Evolutionary conservation across 1,140 invertebrate species (phyloP).

Genomic region (Drosophila auraria): DNA sequence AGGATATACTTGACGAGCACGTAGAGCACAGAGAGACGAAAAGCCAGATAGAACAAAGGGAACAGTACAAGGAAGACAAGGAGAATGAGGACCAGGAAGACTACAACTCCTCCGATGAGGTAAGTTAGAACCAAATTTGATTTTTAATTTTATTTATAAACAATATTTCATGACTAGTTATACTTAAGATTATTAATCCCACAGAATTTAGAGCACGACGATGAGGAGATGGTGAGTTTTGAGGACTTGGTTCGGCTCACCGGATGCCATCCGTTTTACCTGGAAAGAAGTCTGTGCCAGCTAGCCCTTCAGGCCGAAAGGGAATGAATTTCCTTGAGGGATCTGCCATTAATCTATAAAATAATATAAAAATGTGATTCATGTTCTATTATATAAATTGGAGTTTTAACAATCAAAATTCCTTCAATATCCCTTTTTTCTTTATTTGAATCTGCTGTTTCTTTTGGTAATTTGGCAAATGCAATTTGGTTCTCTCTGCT

Average conservation of each 20-base stretch:
- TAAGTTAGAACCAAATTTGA: no score
- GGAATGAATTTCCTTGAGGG: no score
- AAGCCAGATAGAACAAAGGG: not conserved
- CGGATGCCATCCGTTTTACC: not conserved
- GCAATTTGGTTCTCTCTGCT: constrained; percentile 19
- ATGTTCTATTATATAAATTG: no score
- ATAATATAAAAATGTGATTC: no score
- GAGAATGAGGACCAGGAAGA: not conserved
- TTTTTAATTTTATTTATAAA: not conserved
- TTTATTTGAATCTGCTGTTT: not conserved
- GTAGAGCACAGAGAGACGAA: not conserved
- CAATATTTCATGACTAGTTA: no score
- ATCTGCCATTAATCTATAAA: no score
- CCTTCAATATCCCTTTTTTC: not conserved
- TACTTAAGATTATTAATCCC: not conserved
- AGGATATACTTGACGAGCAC: not conserved
- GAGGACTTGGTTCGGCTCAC: not conserved
- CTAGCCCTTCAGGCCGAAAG: not conserved
- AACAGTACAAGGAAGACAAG: not conserved
- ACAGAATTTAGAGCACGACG: not conserved
- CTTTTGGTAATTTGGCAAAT: constrained; percentile 26
- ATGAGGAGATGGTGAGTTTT: not conserved
- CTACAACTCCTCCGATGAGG: not conserved
- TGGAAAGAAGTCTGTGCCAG: constrained; percentile 1
- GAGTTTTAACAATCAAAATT: not conserved